phyloP scores from a whole-genome alignment of 2,113 vertebrate genomes.

The Chunga burmeisteri region DNA sequence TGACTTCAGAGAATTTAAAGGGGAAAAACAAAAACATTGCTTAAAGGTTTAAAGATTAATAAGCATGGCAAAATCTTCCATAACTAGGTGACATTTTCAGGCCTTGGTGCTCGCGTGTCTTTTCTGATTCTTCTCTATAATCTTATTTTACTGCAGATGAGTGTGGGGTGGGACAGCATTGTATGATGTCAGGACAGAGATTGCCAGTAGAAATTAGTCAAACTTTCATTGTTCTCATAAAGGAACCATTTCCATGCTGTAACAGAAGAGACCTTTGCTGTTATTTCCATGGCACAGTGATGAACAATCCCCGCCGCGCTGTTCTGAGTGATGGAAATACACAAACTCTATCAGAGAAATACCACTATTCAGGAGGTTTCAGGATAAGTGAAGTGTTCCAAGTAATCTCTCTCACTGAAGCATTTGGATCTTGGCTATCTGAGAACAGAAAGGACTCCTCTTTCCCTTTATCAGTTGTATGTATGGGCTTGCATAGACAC shows the following conservation, averaged over 20 bases:
- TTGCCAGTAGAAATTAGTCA: slow-evolving; percentile 46
- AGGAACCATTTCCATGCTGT: background rate
- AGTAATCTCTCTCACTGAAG: background rate
- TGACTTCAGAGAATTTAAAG: background rate
- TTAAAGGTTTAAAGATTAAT: background rate
- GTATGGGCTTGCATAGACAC: background rate
- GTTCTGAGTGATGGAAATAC: background rate
- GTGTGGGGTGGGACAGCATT: background rate
- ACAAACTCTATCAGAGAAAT: background rate
- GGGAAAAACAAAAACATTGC: background rate
- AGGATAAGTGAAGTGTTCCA: background rate
- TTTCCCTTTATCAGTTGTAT: background rate
- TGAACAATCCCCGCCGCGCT: background rate
- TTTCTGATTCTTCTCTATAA: background rate
- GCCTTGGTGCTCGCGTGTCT: background rate
- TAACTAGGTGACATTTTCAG: background rate
- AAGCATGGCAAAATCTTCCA: background rate
- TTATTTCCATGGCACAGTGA: background rate
- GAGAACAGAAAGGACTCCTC: background rate
- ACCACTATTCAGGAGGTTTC: background rate
- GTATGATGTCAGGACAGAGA: slow-evolving; percentile 12
- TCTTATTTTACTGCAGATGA: background rate
- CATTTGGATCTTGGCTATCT: background rate
- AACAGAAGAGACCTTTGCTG: background rate
- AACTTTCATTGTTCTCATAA: background rate